Evolutionary conservation across 2,888 invertebrate genomes (phyloP).

Genomic region (Cheilosia grossa): DNA sequence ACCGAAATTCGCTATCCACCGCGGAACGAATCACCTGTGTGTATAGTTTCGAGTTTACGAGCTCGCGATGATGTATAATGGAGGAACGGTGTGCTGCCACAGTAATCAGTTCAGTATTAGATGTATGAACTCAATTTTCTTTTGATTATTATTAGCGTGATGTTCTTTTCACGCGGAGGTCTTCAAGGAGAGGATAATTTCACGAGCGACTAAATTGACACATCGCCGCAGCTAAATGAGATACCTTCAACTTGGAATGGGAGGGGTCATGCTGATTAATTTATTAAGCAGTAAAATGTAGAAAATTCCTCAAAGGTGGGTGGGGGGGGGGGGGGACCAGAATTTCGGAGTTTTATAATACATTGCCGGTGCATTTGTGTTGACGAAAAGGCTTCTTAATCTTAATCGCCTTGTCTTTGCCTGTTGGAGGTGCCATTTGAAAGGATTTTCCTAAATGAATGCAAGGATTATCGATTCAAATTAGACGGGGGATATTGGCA

Average conservation of each 20-base stretch:
- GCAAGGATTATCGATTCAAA: neutral
- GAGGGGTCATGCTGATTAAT: conserved; percentile 46
- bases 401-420: neutral
- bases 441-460: conserved; percentile 9
- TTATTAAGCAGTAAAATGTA: conserved; percentile 42
- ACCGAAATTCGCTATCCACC: conserved; percentile 34
- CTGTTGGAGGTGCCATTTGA: neutral
- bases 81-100: conserved; percentile 13
- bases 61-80: conserved; percentile 24
- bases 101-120: conserved; percentile 58
- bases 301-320: neutral
- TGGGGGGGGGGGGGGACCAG: neutral
- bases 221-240: conserved; percentile 8
- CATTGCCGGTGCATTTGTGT: neutral
- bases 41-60: conserved; percentile 63
- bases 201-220: conserved; percentile 54
- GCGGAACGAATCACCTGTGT: conserved; percentile 55
- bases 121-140: conserved; percentile 46
- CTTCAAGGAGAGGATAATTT: conserved; percentile 9
- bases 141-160: conserved; percentile 51
- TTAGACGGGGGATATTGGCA: neutral
- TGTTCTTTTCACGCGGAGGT: conserved; percentile 18
- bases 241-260: neutral
- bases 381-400: neutral
- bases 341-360: neutral